phyloP scores from a whole-genome alignment of 2,888 invertebrate species.

The Agrochola circellaris region DNA sequence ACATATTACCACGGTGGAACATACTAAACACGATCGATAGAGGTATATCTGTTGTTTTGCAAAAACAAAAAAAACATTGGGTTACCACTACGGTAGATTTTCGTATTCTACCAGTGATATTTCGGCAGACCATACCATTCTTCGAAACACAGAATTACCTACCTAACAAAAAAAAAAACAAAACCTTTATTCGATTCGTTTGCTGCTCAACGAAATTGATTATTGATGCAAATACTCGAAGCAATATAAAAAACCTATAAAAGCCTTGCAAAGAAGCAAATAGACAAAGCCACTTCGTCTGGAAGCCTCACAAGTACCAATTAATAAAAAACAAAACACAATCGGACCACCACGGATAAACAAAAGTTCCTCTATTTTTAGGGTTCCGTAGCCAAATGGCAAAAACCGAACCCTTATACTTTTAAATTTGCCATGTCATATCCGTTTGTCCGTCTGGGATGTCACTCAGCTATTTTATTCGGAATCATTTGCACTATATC shows the following conservation, averaged over 20 bases:
- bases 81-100: background rate
- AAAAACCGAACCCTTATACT: background rate
- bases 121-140: background rate
- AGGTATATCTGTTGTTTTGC: too few relatives aligned
- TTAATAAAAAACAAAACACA: conserved; percentile 57
- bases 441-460: background rate
- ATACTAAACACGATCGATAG: too few relatives aligned
- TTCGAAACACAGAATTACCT: background rate
- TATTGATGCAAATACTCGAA: conserved; percentile 28
- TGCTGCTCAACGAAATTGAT: conserved; percentile 22
- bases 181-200: background rate
- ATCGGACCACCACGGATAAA: conserved; percentile 48
- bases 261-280: conserved; percentile 17
- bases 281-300: conserved; percentile 18
- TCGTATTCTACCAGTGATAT: background rate
- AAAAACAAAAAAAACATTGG: background rate
- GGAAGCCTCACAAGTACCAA: conserved; percentile 38
- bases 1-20: too few relatives aligned
- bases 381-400: background rate
- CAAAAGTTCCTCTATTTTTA: conserved; percentile 37
- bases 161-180: background rate
- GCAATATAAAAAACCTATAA: conserved; percentile 18
- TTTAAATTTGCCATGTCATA: background rate
- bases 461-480: background rate
- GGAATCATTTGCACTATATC: background rate